These are phyloP conservation scores for Magallana angulata DNA, from an alignment of 1,140 invertebrate genomes.

Conservation along the genomic window DNA sequence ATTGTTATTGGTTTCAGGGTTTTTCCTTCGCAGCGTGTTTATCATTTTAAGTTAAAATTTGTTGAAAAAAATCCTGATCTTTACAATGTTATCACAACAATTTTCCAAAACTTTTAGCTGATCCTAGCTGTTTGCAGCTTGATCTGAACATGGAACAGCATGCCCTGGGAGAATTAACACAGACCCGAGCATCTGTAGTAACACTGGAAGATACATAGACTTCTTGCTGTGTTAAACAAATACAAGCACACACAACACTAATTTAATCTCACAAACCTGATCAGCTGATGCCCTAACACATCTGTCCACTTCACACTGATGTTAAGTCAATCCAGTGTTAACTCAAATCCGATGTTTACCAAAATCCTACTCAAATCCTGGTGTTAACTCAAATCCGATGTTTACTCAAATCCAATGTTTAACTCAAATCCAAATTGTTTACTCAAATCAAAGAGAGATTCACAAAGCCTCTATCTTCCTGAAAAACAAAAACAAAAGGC, in stretches of 20 bases:
- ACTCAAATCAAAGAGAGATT: not conserved
- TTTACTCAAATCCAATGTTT: too few relatives aligned
- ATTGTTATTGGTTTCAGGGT: too few relatives aligned
- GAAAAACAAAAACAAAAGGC: not conserved
- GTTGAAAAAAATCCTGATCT: too few relatives aligned
- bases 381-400: too few relatives aligned
- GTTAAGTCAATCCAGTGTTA: not conserved
- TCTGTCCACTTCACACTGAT: too few relatives aligned
- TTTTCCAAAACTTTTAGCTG: too few relatives aligned
- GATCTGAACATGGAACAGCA: too few relatives aligned
- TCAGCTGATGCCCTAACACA: not conserved
- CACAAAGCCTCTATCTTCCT: not conserved
- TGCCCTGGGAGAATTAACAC: too few relatives aligned
- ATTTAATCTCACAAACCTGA: not conserved
- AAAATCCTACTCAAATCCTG: not conserved
- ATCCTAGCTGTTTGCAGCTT: too few relatives aligned
- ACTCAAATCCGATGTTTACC: not conserved
- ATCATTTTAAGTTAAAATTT: too few relatives aligned
- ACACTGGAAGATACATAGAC: not conserved
- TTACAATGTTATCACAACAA: too few relatives aligned
- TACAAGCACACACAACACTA: constrained; percentile 1
- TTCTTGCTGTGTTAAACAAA: constrained; percentile 18
- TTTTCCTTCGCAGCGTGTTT: not conserved
- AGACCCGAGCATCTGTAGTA: not conserved
- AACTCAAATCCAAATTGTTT: too few relatives aligned